Evolutionary conservation across 2,888 invertebrate species (phyloP), one percentile per base, ranked within the genome.

Genomic region (Melanchra persicariae): DNA sequence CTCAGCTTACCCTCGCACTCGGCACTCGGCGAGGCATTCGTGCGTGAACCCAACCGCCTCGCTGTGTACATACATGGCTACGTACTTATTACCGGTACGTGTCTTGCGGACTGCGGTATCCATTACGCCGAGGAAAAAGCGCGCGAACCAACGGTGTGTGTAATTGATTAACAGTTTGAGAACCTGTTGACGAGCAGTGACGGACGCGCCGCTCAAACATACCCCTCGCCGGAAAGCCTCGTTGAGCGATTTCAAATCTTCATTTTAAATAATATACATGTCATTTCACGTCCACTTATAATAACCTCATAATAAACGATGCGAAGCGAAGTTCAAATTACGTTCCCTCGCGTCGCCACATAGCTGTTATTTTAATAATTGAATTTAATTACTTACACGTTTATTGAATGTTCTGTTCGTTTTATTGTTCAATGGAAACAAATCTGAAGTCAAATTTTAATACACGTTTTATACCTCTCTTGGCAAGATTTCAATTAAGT

Each of bases 111-210:
- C 82, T 85, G 85, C 87, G 91, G 92, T 93, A 93, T 95, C 93
- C 93, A 95, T 95, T 95, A 95, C 95, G 90, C 87, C 87, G 87
- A 89, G 93, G 92, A 94, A 94, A 85, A 94, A 93, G 92, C 90
- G 92, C 90, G 89, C 90, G 85, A 91, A 87, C 89, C 94, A 92
- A 89, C 93, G 90, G 92, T 86, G 92, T 93, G 93, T 92, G 92
- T 95, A 95, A 95, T 95, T 95, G 94, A 95, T 95, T 93, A 93
- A 91, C 92, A 92, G 93, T 93, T 93, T 90, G 91, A 93, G 91
- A 92, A 89, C 89, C 91, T 87, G 91, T 89, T 89, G 88, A 87
- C 89, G 86, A 87, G 68, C 49, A 78, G 77, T 87, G 89, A 87
- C 87, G 90, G 84, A 78, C 84, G 81, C 75, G 66, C 81, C 75